Conservation (phyloP, 2,113 vertebrate species). For the Tupaia chinensis region DNA sequence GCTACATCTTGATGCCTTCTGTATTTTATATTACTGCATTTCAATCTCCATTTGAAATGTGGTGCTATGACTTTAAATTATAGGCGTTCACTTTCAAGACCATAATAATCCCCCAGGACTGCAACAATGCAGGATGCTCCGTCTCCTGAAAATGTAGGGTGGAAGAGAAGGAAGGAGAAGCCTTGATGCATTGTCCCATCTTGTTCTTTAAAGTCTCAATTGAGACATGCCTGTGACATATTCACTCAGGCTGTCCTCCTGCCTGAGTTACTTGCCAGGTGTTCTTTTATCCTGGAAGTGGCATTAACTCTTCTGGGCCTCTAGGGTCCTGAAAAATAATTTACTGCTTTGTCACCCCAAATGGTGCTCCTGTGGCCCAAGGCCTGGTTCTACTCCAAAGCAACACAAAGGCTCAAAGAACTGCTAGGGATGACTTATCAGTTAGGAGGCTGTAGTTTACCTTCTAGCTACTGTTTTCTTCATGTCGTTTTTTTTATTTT, state of each 20-base stretch:
- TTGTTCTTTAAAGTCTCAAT: constrained; percentile 29
- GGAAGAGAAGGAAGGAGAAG: not conserved
- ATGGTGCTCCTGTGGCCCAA: constrained; percentile 17
- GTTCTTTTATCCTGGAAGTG: constrained; percentile 39
- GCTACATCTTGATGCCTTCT: not conserved
- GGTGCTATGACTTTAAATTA: constrained; percentile 63
- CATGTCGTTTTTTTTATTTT: constrained; percentile 53
- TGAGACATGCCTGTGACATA: constrained; percentile 40
- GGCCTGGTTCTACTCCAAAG: constrained; percentile 28
- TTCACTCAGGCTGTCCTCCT: not conserved
- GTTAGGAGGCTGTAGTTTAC: not conserved
- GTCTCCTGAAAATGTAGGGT: not conserved
- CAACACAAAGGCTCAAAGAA: constrained; percentile 24
- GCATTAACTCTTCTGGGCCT: constrained; percentile 16
- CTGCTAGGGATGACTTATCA: not conserved
- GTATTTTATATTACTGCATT: constrained; percentile 55
- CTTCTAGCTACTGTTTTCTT: constrained; percentile 41
- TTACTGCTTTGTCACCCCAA: constrained; percentile 39
- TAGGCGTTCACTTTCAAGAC: constrained; percentile 50
- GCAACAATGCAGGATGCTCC: not conserved
- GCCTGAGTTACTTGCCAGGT: constrained; percentile 52
- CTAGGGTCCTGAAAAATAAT: constrained; percentile 20
- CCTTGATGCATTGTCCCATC: not conserved
- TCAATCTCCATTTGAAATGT: constrained; percentile 62
- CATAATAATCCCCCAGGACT: constrained; percentile 17